A percentile compares a stretch with the other conserved stretches of the same genome.
Conservation (phyloP, 1,140 invertebrate genomes). For the Drosophila albomicans region DNA sequence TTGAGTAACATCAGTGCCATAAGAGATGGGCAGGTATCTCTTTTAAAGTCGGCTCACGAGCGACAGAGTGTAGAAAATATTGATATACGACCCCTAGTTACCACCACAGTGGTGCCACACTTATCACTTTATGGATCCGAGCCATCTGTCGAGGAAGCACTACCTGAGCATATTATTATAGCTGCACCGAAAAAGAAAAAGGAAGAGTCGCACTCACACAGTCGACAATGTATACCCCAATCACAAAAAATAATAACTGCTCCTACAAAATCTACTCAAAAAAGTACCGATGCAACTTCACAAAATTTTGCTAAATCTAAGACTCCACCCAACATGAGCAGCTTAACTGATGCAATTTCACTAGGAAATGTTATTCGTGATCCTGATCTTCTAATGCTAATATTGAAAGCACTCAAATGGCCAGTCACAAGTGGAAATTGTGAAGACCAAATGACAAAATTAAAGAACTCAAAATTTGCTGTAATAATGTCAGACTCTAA, state of each 20-base stretch:
- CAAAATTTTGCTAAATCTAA: slow-evolving; percentile 19
- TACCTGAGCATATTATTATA: slow-evolving; percentile 78
- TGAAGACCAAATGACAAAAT: slow-evolving; percentile 71
- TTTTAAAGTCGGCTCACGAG: slow-evolving; percentile 67
- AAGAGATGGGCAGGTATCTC: slow-evolving; percentile 72
- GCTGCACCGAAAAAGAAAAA: slow-evolving; percentile 76
- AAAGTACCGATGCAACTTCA: slow-evolving; percentile 16
- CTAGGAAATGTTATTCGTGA: slow-evolving; percentile 79
- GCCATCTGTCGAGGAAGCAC: slow-evolving; percentile 63
- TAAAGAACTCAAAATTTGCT: slow-evolving; percentile 76
- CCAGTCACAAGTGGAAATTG: slow-evolving; percentile 65
- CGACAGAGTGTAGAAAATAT: slow-evolving; percentile 22
- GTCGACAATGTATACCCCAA: slow-evolving; percentile 11
- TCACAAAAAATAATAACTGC: slow-evolving; percentile 33
- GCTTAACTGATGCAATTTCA: slow-evolving; percentile 69
- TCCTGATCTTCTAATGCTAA: slow-evolving; percentile 76
- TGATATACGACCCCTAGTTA: slow-evolving; percentile 47
- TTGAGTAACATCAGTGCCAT: slow-evolving; percentile 73
- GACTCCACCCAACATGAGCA: slow-evolving; percentile 46
- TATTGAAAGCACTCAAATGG: slow-evolving; percentile 82
- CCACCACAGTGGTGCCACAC: slow-evolving; percentile 66
- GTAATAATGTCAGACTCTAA: slow-evolving; percentile 79
- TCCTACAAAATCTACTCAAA: slow-evolving; percentile 12
- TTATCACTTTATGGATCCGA: slow-evolving; percentile 53
- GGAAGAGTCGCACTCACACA: slow-evolving; percentile 35